Conservation (phyloP, 2,113 vertebrate genomes). For the Ciconia stormi region DNA sequence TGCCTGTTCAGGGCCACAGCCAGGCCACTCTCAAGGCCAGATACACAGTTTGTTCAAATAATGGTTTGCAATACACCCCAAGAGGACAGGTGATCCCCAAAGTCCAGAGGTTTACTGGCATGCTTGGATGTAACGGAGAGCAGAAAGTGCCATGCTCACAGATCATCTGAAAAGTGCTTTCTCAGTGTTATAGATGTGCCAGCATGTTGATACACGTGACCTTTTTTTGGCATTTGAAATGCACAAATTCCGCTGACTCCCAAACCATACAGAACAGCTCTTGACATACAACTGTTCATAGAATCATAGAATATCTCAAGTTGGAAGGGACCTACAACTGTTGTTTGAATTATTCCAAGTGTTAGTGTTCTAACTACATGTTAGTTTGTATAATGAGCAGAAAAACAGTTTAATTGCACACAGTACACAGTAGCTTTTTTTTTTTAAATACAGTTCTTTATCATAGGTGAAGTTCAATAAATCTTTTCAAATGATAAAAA, state of each 20-base stretch:
- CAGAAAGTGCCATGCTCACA: neutral
- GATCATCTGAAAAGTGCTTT: neutral
- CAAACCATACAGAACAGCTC: neutral
- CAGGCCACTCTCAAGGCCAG: neutral
- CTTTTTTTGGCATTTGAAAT: neutral
- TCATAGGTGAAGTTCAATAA: neutral
- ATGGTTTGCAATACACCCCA: neutral
- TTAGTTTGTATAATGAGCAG: neutral
- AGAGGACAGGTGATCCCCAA: neutral
- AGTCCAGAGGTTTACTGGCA: neutral
- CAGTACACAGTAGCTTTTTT: neutral
- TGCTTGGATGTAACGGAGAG: neutral
- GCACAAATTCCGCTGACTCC: neutral
- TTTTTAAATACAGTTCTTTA: neutral
- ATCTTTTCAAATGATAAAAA: neutral
- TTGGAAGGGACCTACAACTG: neutral
- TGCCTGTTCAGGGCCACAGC: neutral
- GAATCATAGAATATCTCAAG: neutral
- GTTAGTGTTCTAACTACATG: neutral
- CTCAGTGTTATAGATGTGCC: neutral
- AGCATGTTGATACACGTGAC: neutral
- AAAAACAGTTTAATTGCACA: neutral
- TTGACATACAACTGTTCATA: neutral
- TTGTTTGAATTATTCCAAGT: neutral
- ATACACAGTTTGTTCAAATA: neutral